Evolutionary conservation across 1,140 invertebrate species (phyloP).

Genomic region (Maniola jurtina): DNA sequence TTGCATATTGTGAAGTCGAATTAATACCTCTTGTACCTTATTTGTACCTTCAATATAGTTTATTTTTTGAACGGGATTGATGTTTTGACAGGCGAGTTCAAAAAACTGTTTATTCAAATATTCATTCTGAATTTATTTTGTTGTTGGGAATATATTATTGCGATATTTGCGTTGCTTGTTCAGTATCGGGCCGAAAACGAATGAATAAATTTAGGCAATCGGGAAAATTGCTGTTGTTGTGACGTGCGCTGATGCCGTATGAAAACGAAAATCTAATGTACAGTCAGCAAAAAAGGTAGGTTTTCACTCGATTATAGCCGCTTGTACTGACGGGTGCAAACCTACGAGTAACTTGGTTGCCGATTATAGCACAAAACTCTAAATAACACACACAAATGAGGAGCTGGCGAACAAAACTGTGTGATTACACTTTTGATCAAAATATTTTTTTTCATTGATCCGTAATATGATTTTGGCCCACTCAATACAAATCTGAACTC

Average conservation of each 20-base stretch:
- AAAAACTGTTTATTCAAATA: background rate
- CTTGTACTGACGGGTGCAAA: too few relatives aligned
- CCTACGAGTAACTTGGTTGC: too few relatives aligned
- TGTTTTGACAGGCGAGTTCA: background rate
- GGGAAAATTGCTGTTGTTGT: slow-evolving; percentile 1
- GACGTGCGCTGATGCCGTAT: background rate
- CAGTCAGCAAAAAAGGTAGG: background rate
- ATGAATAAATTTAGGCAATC: slow-evolving; percentile 5
- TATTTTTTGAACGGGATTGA: background rate
- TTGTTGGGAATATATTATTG: background rate
- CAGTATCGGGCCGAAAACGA: background rate
- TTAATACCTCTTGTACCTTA: too few relatives aligned
- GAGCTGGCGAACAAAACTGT: too few relatives aligned
- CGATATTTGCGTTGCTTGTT: background rate
- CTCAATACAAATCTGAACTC: too few relatives aligned
- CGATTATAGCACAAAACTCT: too few relatives aligned
- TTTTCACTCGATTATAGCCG: too few relatives aligned
- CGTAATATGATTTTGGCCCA: too few relatives aligned
- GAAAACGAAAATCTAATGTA: background rate
- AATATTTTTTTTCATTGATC: too few relatives aligned
- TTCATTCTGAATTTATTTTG: background rate
- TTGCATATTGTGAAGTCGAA: too few relatives aligned
- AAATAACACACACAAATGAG: background rate
- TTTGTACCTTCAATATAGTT: too few relatives aligned
- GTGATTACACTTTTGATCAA: too few relatives aligned